Evolutionary conservation across 1,140 invertebrate genomes (phyloP).

Genomic region (Drusus annulatus): DNA sequence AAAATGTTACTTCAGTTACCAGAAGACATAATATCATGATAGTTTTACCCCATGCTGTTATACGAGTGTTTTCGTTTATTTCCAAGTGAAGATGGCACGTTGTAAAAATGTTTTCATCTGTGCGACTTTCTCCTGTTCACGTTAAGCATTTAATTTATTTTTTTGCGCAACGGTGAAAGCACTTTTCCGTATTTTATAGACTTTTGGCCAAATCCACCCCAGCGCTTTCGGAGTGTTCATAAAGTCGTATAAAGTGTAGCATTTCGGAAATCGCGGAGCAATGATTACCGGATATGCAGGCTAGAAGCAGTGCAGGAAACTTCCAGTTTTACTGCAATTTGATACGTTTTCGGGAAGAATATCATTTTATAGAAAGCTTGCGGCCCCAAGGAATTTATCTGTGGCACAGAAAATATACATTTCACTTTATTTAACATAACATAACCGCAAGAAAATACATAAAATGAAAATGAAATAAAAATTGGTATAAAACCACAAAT

Average conservation of each 20-base stretch:
- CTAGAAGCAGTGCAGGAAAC: conserved; percentile 4
- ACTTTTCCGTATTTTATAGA: not conserved
- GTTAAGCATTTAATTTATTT: not conserved
- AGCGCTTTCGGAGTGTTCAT: conserved; percentile 29
- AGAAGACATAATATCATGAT: too few relatives aligned
- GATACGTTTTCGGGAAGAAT: conserved; percentile 33
- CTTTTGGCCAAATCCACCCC: not conserved
- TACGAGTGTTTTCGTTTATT: too few relatives aligned
- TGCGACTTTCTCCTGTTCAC: not conserved
- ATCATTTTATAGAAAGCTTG: conserved; percentile 20
- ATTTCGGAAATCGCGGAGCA: conserved; percentile 42
- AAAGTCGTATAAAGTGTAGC: conserved; percentile 54
- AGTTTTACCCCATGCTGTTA: too few relatives aligned
- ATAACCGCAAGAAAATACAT: too few relatives aligned
- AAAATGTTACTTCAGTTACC: too few relatives aligned
- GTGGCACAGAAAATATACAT: not conserved
- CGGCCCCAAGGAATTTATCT: conserved; percentile 16
- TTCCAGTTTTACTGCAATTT: conserved; percentile 51
- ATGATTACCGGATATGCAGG: conserved; percentile 43
- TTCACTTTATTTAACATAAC: not conserved
- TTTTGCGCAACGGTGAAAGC: not conserved
- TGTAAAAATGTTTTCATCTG: not conserved
- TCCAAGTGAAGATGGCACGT: not conserved
- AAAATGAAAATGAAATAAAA: too few relatives aligned
- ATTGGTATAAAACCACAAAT: too few relatives aligned